These are phyloP conservation scores for Hydractinia symbiolongicarpus DNA, from an alignment of 30 jellyfish, hydroid and myxozoan species.

Conservation along the genomic window DNA sequence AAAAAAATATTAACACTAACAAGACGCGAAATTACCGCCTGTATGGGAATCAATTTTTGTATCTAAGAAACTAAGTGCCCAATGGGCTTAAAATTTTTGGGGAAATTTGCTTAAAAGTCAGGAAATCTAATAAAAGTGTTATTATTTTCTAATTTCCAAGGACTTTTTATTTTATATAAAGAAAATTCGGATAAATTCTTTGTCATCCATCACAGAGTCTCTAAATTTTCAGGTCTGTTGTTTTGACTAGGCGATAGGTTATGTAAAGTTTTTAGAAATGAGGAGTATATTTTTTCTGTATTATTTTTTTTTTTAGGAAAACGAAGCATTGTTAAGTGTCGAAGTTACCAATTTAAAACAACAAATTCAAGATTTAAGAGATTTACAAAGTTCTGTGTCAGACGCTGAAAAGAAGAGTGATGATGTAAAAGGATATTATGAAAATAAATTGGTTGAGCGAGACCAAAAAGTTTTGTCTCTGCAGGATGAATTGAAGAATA, in stretches of 20 bases:
- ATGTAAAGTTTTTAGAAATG: no score
- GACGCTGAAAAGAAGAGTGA: conserved; percentile 2
- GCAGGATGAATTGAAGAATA: conserved; percentile 33
- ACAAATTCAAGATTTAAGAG: conserved; percentile 15
- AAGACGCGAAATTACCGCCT: no score
- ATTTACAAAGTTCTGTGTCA: conserved; percentile 1
- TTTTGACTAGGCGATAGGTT: no score
- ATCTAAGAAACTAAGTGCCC: not conserved
- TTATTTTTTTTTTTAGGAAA: not conserved
- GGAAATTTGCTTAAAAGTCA: no score
- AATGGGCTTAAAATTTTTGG: not conserved
- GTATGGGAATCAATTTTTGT: no score
- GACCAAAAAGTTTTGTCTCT: conserved; percentile 24
- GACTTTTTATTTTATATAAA: no score
- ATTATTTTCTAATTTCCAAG: no score
- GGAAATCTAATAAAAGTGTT: no score
- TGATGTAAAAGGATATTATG: not conserved
- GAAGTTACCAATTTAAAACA: conserved; percentile 9
- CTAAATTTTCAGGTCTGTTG: no score
- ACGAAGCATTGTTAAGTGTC: not conserved
- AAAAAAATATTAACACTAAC: no score
- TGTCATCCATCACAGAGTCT: no score
- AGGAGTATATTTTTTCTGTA: not conserved
- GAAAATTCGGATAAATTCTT: no score
- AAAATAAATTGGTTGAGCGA: conserved; percentile 19